Evolutionary conservation across 2,888 invertebrate species (phyloP).

Genomic region (Drosophila nigricruria): DNA sequence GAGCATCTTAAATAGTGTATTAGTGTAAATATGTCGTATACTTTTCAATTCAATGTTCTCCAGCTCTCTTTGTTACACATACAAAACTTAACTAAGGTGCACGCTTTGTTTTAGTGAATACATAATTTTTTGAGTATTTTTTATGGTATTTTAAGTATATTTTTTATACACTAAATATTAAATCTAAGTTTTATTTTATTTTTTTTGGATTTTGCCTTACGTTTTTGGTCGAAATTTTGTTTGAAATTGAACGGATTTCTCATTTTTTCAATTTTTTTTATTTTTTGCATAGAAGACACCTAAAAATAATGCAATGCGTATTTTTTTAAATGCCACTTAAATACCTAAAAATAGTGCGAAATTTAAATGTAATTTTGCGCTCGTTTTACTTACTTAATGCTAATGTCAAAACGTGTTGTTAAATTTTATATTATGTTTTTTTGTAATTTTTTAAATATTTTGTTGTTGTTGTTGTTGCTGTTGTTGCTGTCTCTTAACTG

Average conservation of each 20-base stretch:
- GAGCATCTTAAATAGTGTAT: not conserved
- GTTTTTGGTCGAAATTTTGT: conserved; percentile 67
- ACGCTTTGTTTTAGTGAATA: not conserved
- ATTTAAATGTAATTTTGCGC: conserved; percentile 28
- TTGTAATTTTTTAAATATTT: conserved; percentile 6
- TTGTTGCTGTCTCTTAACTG: conserved; percentile 49
- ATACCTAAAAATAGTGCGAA: conserved; percentile 41
- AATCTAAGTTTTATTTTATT: conserved; percentile 1
- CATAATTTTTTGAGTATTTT: conserved; percentile 6
- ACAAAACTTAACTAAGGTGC: conserved; percentile 35
- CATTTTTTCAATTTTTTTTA: conserved; percentile 4
- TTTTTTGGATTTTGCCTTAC: conserved; percentile 26
- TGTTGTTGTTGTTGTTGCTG: conserved; percentile 21
- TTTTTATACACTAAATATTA: conserved; percentile 38
- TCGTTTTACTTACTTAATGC: conserved; percentile 69
- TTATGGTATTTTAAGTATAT: conserved; percentile 3
- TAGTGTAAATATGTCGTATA: conserved; percentile 22
- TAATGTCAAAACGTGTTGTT: conserved; percentile 65
- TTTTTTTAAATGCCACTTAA: conserved; percentile 48
- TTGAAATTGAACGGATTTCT: conserved; percentile 10
- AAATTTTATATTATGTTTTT: conserved; percentile 32
- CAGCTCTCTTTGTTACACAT: conserved; percentile 6
- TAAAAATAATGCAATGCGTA: conserved; percentile 31
- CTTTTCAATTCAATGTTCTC: conserved; percentile 7
- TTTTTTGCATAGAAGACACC: conserved; percentile 30